Evolutionary conservation across 2,113 vertebrate genomes (phyloP), one percentile per base, ranked within the genome.

Genomic region (Anser brachyrhynchus): DNA sequence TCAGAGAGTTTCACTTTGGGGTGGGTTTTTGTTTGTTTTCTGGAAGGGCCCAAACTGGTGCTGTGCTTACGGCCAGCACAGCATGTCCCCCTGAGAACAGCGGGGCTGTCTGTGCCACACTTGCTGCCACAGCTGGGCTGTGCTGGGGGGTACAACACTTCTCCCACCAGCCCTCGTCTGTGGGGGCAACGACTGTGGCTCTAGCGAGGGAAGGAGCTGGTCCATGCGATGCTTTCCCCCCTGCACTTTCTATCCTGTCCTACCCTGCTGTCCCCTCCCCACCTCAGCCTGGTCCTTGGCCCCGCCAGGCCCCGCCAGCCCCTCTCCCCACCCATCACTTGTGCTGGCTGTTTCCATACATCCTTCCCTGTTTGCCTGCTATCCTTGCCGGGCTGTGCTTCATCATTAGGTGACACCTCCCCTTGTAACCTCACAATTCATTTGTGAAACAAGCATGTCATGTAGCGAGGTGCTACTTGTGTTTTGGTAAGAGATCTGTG

Each of bases 1-100:
- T 70, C 91, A 82, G 92, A 71, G 95, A 96, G 87, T 97, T 96
- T 93, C 95, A 97, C 64, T 96, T 96, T 31, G 86, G 52, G 84
- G 74, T 93, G 76, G 3, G 22, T 95, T 82, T 90, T 41, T 90
- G 77, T 92, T 91, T 95, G 70, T 89, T 92, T 96, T 92, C 77
- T n/a, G 51, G 44, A 92, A 86, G 71, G 73, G 79, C 78, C 66
- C 57, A 83, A 85, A 51, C 39, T 22, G 65, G 84, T 78, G 69
- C 69, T 37, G 28, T 33, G 57, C 51, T 76, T 79, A 43, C 14
- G 37, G 84, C 62, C 77, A 72, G 77, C 59, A 52, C 23, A 2
- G 37, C 1, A 3, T 6, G 15, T 46, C 89, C 49, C 59, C 78
- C 84, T 44, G 39, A 70, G 74, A 31, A 43, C 67, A 77, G 82